These are phyloP conservation scores for Eupithecia subumbrata DNA, from an alignment of 2,888 invertebrate species.

Conservation along the genomic window DNA sequence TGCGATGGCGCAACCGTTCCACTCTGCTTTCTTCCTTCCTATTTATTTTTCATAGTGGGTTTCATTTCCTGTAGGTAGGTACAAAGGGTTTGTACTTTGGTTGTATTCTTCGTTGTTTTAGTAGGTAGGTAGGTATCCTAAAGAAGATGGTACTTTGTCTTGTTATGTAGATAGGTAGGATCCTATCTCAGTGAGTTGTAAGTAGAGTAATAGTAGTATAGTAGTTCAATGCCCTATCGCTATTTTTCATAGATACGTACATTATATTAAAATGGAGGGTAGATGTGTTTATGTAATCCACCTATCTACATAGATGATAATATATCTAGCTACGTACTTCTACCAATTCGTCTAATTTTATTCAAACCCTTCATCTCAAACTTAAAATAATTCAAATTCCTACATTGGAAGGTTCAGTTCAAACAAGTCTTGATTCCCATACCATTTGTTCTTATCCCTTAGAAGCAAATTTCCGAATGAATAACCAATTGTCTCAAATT, in stretches of 20 bases:
- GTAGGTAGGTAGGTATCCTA: neutral
- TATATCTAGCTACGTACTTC: neutral
- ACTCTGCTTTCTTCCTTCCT: neutral
- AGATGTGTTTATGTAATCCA: neutral
- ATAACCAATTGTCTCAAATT: conserved; percentile 48
- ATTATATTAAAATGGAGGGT: neutral
- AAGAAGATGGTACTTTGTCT: neutral
- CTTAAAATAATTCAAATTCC: neutral
- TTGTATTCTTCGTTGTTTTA: neutral
- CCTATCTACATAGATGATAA: neutral
- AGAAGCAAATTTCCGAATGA: conserved; percentile 35
- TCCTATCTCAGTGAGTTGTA: too few relatives aligned
- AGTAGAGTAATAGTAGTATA: too few relatives aligned
- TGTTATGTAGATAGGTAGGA: too few relatives aligned
- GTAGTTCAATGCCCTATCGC: too few relatives aligned
- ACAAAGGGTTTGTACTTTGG: too few relatives aligned
- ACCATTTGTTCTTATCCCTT: neutral
- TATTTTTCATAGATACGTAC: neutral
- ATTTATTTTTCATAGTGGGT: neutral
- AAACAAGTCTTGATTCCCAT: conserved; percentile 1
- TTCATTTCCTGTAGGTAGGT: too few relatives aligned
- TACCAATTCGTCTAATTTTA: neutral
- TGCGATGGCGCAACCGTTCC: neutral
- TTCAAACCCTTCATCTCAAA: neutral
- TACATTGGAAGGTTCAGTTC: neutral